phyloP scores from a whole-genome alignment of 2,113 vertebrate species.

The Pontoporia blainvillei region DNA sequence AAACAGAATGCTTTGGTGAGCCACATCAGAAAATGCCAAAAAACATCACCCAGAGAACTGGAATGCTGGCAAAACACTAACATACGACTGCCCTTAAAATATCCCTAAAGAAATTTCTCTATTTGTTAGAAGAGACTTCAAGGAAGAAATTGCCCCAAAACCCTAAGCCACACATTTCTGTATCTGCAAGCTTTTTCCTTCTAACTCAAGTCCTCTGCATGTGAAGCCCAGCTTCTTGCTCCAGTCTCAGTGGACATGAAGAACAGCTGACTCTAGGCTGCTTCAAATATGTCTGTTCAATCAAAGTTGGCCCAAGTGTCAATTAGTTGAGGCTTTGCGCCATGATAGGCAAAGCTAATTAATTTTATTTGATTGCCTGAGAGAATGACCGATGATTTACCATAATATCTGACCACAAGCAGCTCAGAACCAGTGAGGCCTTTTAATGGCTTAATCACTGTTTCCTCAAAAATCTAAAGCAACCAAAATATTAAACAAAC shows the following conservation, averaged over 20 bases:
- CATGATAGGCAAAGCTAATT: not conserved
- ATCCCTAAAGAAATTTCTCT: not conserved
- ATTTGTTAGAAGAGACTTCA: not conserved
- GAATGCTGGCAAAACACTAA: not conserved
- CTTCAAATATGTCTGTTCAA: not conserved
- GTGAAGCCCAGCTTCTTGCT: not conserved
- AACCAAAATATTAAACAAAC: conserved; percentile 21
- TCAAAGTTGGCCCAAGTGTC: not conserved
- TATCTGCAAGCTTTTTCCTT: not conserved
- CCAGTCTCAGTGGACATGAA: not conserved
- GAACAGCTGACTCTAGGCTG: not conserved
- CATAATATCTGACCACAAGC: not conserved
- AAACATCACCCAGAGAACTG: not conserved
- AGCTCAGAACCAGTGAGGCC: not conserved
- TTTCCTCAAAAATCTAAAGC: not conserved
- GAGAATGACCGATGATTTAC: not conserved
- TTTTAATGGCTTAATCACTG: not conserved
- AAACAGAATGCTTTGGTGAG: not conserved
- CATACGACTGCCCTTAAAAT: not conserved
- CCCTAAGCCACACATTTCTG: not conserved
- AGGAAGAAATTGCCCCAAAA: not conserved
- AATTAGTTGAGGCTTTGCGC: not conserved
- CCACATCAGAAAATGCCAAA: not conserved
- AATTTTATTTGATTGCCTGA: conserved; percentile 18
- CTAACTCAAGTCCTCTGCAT: not conserved